These are phyloP conservation scores for Cephus spinipes DNA, from an alignment of 2,888 invertebrate genomes.

Conservation along the genomic window DNA sequence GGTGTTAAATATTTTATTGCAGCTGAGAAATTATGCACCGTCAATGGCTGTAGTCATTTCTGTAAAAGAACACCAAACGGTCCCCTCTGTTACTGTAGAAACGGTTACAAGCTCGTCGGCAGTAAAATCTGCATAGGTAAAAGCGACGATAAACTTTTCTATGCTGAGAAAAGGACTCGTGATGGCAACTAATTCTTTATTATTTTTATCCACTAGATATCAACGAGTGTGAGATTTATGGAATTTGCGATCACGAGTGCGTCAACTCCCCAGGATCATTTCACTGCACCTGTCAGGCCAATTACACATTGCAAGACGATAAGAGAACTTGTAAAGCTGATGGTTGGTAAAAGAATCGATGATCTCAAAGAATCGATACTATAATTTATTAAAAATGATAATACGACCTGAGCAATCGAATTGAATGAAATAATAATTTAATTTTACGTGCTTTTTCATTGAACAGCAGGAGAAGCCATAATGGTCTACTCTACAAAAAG, in stretches of 20 bases:
- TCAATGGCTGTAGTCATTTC: constrained; percentile 63
- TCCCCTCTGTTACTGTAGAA: constrained; percentile 72
- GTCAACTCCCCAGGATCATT: constrained; percentile 72
- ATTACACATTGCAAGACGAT: constrained; percentile 69
- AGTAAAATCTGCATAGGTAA: constrained; percentile 44
- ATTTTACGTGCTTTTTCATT: constrained; percentile 24
- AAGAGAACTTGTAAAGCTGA: constrained; percentile 70
- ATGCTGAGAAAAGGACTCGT: neutral
- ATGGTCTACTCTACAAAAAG: constrained; percentile 77
- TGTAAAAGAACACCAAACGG: constrained; percentile 69
- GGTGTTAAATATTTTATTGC: constrained; percentile 7
- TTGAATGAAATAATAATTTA: neutral
- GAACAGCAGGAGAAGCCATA: constrained; percentile 73
- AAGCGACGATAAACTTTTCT: neutral
- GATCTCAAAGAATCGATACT: neutral
- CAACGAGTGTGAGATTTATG: constrained; percentile 74
- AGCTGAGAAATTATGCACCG: constrained; percentile 34
- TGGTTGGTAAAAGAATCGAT: constrained; percentile 39
- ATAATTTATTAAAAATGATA: neutral
- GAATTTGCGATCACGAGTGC: constrained; percentile 79
- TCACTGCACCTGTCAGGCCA: constrained; percentile 74
- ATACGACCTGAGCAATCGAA: too few species aligned
- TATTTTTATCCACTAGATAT: constrained; percentile 66
- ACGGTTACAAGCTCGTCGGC: constrained; percentile 53
- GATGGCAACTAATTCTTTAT: neutral